Conservation (phyloP, 2,113 vertebrate genomes). For the Nothobranchius furzeri region DNA sequence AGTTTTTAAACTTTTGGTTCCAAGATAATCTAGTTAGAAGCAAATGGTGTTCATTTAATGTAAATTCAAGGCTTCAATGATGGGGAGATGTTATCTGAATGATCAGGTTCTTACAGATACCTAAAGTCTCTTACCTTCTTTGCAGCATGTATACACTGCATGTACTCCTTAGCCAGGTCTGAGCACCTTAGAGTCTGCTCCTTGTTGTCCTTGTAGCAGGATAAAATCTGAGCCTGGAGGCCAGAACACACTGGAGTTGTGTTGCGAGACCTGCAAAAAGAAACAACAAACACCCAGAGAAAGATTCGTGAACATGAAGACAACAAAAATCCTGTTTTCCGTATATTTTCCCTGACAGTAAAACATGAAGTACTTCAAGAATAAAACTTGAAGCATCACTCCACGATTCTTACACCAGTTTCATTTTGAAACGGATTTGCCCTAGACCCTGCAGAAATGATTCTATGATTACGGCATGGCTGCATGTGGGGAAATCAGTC, state of each 20-base stretch:
- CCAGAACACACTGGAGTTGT: conserved; percentile 82
- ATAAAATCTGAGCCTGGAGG: conserved; percentile 87
- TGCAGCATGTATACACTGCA: conserved; percentile 85
- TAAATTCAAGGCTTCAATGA: neutral
- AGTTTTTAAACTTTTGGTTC: neutral
- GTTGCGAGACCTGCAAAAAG: conserved; percentile 74
- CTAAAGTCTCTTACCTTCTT: conserved; percentile 87
- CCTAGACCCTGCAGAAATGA: too few relatives aligned
- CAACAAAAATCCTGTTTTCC: neutral
- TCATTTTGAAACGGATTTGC: too few relatives aligned
- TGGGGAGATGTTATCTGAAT: neutral
- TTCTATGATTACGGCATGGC: too few relatives aligned
- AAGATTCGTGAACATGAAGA: conserved; percentile 3
- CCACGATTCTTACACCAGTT: too few relatives aligned
- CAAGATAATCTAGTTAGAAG: neutral
- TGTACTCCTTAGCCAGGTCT: conserved; percentile 88
- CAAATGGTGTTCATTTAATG: neutral
- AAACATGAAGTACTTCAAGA: too few relatives aligned
- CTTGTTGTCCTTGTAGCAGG: conserved; percentile 86
- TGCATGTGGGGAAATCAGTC: too few relatives aligned
- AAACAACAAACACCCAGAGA: neutral
- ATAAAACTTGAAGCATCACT: too few relatives aligned
- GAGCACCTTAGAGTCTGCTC: conserved; percentile 87
- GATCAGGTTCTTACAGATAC: too few relatives aligned
- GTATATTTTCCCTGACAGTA: too few relatives aligned